phyloP scores from a whole-genome alignment of 2,113 vertebrate species.

The Menidia beryllina region DNA sequence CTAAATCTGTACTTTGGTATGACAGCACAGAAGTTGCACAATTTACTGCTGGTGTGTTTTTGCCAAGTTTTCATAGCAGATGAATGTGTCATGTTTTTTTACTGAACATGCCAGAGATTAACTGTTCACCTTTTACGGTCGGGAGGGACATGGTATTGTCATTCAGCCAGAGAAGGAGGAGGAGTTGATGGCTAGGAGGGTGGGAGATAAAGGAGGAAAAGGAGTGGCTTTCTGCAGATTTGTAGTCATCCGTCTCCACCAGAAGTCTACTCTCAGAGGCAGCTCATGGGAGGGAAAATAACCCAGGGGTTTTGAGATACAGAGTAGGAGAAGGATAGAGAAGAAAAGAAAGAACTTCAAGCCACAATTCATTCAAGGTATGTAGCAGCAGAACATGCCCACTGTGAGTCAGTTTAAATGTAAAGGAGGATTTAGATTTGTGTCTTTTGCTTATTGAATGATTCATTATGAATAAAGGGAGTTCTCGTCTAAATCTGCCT shows the following conservation, averaged over 20 bases:
- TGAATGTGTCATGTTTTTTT: slow-evolving; percentile 77
- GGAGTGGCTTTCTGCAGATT: slow-evolving; percentile 81
- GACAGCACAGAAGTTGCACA: slow-evolving; percentile 56
- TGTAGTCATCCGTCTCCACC: slow-evolving; percentile 66
- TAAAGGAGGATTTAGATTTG: slow-evolving; percentile 43
- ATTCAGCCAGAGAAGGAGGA: slow-evolving; percentile 72
- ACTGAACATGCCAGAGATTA: slow-evolving; percentile 76
- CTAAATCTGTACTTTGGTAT: slow-evolving; percentile 29
- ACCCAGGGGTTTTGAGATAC: slow-evolving; percentile 58
- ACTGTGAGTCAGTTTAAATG: slow-evolving; percentile 33
- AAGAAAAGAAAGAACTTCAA: slow-evolving; percentile 25
- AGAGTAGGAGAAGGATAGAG: slow-evolving; percentile 48
- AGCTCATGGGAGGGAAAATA: slow-evolving; percentile 71
- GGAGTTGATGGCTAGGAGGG: slow-evolving; percentile 62
- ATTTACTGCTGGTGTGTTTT: slow-evolving; percentile 20
- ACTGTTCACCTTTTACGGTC: slow-evolving; percentile 84
- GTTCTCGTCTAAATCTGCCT: slow-evolving; percentile 37
- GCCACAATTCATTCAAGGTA: slow-evolving; percentile 65
- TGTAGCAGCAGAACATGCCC: slow-evolving; percentile 42
- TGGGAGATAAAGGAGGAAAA: slow-evolving; percentile 78
- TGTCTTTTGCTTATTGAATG: slow-evolving; percentile 41
- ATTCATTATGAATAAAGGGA: slow-evolving; percentile 52
- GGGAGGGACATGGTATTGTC: slow-evolving; percentile 77
- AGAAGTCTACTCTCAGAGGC: slow-evolving; percentile 71
- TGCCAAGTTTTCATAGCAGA: slow-evolving; percentile 66